Evolutionary conservation across 2,888 invertebrate genomes (phyloP).

Genomic region (Archips xylosteana): DNA sequence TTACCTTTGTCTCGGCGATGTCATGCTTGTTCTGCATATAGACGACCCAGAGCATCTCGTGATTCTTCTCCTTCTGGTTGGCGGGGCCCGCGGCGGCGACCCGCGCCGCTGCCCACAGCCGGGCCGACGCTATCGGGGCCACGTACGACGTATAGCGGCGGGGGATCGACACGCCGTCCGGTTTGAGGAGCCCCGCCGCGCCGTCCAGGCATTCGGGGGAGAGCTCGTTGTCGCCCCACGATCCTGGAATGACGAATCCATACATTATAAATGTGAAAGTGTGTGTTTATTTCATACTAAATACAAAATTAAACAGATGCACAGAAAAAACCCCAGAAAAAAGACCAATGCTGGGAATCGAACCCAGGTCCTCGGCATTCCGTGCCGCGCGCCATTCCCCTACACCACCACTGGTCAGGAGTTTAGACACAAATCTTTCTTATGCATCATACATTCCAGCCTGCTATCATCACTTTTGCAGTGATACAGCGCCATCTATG

Average conservation of each 20-base stretch:
- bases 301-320: too few species aligned
- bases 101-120: conserved; percentile 92
- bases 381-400: too few species aligned
- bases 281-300: too few species aligned
- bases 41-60: conserved; percentile 97
- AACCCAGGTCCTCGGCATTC: too few species aligned
- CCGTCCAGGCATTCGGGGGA: conserved; percentile 99
- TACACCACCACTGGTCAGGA: too few species aligned
- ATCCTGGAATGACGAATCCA: conserved; percentile 80
- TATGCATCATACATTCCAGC: too few species aligned
- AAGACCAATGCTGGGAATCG: too few species aligned
- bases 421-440: too few species aligned
- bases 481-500: too few species aligned
- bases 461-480: too few species aligned
- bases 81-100: conserved; percentile 56
- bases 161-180: conserved; percentile 97
- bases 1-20: conserved; percentile 88
- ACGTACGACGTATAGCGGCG: conserved; percentile 94
- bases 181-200: conserved; percentile 93
- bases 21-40: conserved; percentile 94
- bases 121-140: conserved; percentile 96
- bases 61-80: conserved; percentile 69
- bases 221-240: conserved; percentile 99
- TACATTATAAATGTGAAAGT: too few species aligned
- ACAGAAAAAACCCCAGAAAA: too few species aligned